Base-by-base conservation (phyloP, 2,888 invertebrate species). In the Cerceris ruficornis region DNA sequence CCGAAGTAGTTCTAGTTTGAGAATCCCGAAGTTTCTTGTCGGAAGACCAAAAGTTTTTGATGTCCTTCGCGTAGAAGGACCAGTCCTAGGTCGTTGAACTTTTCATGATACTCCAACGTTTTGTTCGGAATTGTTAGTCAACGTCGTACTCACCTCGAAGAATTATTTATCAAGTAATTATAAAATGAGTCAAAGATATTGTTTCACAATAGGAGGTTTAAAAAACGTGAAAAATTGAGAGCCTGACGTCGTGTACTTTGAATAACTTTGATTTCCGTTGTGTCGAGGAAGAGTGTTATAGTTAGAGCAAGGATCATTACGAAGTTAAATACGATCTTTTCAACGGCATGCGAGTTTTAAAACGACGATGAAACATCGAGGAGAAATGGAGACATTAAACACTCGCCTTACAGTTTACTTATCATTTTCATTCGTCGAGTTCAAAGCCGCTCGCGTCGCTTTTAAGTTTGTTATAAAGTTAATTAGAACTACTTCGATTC, bases 401-500 rank as follows among this genome's bases (percentile, higher is more conserved):
- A 41, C 43, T 46, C 50, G 42, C 14, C 57, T 57, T 52, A 66
- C 62, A n/a, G 70, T 75, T 78, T 75, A 67, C 71, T 67, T 65
- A 64, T 17, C 57, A 61, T 60, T 75, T 75, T 50, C 52, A 43
- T 14, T 42, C 49, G 67, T 13, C 50, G 46, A 49, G 54, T 70
- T 46, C 52, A 58, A 58, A 61, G 15, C 61, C 65, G 61, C 58
- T 55, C 62, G 14, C 58, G 42, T 28, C 17, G 28, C 62, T 62
- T 57, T 77, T 69, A 74, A 77, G 74, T 69, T 62, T 67, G 59
- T 75, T 71, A 65, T 15, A 42, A 68, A 71, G 65, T 75, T 75
- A 75, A 71, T 75, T 68, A 57, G 52, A 55, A 49, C 46, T 66
- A 43, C 46, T 65, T 68, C 55, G 55, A 75, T 77, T 57, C 69